These are phyloP conservation scores for Melanotaenia maccullochi DNA, from an alignment of 2,797 vertebrate genomes.

Conservation along the genomic window DNA sequence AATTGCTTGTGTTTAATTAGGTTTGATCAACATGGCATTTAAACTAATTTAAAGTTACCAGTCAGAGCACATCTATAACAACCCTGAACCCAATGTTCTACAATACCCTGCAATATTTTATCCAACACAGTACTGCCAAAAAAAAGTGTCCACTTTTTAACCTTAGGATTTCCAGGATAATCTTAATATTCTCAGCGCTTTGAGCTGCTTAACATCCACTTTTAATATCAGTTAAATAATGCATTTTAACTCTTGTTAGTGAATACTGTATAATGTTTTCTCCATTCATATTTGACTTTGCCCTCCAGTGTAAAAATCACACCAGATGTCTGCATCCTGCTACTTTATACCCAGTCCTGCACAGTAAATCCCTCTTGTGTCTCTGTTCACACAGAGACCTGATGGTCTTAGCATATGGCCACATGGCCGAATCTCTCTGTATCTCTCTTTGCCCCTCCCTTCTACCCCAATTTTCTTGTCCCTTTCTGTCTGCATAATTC, in stretches of 20 bases:
- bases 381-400: slow-evolving; percentile 47
- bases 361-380: slow-evolving; percentile 59
- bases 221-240: neutral
- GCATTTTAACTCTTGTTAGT: neutral
- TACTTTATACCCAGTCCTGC: slow-evolving; percentile 64
- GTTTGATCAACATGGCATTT: slow-evolving; percentile 81
- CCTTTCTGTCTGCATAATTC: slow-evolving; percentile 44
- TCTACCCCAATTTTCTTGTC: slow-evolving; percentile 27
- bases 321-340: slow-evolving; percentile 67
- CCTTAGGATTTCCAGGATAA: neutral
- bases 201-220: neutral
- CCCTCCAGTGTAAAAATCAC: slow-evolving; percentile 22
- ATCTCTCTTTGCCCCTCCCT: slow-evolving; percentile 9
- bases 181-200: neutral
- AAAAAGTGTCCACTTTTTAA: neutral
- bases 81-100: neutral
- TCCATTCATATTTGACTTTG: slow-evolving; percentile 32
- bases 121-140: neutral
- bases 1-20: slow-evolving; percentile 85
- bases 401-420: slow-evolving; percentile 76
- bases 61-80: slow-evolving; percentile 58
- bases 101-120: slow-evolving; percentile 7
- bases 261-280: slow-evolving; percentile 10
- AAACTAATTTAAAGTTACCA: slow-evolving; percentile 77
- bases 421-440: slow-evolving; percentile 53